A percentile compares a stretch with the other conserved stretches of the same genome.
Evolutionary conservation across 2,888 invertebrate species (phyloP).

Genomic region (Pseudoips prasinana): DNA sequence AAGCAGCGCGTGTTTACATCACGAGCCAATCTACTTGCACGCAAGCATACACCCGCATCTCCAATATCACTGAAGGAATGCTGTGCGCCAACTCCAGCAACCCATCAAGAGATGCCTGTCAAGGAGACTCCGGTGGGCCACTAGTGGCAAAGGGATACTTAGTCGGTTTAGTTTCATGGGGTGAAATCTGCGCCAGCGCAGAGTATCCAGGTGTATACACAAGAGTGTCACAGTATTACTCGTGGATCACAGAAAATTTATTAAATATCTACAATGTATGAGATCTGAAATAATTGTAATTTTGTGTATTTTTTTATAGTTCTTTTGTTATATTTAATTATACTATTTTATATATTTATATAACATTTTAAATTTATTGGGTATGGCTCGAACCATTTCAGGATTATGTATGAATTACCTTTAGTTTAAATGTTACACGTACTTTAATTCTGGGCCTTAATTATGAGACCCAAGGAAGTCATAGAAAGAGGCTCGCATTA

Average conservation of each 20-base stretch:
- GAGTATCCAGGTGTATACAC: slow-evolving; percentile 82
- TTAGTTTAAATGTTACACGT: too few species aligned
- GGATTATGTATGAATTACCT: too few species aligned
- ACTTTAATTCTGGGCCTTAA: too few species aligned
- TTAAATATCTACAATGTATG: background rate
- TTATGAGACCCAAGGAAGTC: too few species aligned
- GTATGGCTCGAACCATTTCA: too few species aligned
- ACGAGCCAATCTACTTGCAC: slow-evolving; percentile 59
- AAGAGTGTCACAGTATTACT: slow-evolving; percentile 61
- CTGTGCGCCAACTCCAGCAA: slow-evolving; percentile 60
- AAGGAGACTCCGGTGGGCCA: slow-evolving; percentile 84
- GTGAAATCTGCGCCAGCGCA: slow-evolving; percentile 77
- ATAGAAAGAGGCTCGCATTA: too few species aligned
- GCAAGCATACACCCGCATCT: slow-evolving; percentile 55
- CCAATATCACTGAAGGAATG: slow-evolving; percentile 61
- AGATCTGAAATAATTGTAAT: background rate
- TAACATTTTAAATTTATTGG: too few species aligned
- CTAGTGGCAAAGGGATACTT: slow-evolving; percentile 67
- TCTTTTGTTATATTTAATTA: too few species aligned
- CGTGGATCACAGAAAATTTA: slow-evolving; percentile 52
- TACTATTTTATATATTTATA: too few species aligned
- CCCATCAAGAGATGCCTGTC: slow-evolving; percentile 69
- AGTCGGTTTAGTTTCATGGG: slow-evolving; percentile 82
- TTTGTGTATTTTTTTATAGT: background rate
- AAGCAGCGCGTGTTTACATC: slow-evolving; percentile 61